A percentile compares a stretch with the other conserved stretches of the same genome.
phyloP scores from a whole-genome alignment of 2,113 vertebrate species.

The Chionomys nivalis region DNA sequence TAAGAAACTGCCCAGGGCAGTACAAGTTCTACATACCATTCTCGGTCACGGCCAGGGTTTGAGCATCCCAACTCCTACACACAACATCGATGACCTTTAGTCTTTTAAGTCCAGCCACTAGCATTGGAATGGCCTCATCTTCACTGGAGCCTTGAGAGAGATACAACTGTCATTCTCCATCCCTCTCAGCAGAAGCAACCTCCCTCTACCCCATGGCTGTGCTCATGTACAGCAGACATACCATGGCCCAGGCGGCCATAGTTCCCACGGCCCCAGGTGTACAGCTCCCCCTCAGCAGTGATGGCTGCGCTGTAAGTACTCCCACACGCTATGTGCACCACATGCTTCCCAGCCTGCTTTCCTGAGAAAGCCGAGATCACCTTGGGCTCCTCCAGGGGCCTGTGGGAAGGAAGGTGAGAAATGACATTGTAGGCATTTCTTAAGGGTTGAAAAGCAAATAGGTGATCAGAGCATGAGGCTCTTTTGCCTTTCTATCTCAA shows the following conservation, averaged over 20 bases:
- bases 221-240: constrained; percentile 69
- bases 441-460: neutral
- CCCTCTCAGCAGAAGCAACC: neutral
- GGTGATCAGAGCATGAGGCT: neutral
- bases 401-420: constrained; percentile 74
- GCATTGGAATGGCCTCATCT: constrained; percentile 97
- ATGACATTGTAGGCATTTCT: neutral
- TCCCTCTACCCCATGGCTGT: rapidly evolving
- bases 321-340: constrained; percentile 95
- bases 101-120: constrained; percentile 96
- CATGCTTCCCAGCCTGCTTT: constrained; percentile 94
- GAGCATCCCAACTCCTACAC: constrained; percentile 97
- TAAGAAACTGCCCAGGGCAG: neutral
- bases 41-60: constrained; percentile 97
- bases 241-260: constrained; percentile 98
- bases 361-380: constrained; percentile 94
- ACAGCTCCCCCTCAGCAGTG: constrained; percentile 96
- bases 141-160: constrained; percentile 94
- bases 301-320: constrained; percentile 97
- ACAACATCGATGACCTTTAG: constrained; percentile 96
- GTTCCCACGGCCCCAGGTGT: constrained; percentile 98
- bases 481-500: neutral
- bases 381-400: constrained; percentile 96
- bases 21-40: constrained; percentile 88
- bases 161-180: neutral